Conservation (phyloP, 2,888 invertebrate genomes). For the Laspeyria flexula region DNA sequence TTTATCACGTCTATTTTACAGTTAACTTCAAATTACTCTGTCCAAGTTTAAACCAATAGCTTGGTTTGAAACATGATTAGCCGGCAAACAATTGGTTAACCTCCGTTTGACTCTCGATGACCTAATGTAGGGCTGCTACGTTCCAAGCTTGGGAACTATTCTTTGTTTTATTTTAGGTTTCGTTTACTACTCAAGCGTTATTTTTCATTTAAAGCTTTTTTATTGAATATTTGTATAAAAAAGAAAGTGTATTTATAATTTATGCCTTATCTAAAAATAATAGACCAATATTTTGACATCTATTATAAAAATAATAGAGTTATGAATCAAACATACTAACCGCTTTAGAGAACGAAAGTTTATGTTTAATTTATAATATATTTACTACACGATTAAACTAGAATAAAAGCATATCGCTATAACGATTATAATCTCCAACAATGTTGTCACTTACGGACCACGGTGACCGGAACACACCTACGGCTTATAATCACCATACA, state of each 20-base stretch:
- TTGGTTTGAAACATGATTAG: slow-evolving; percentile 65
- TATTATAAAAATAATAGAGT: too few species aligned
- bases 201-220: too few species aligned
- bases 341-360: too few species aligned
- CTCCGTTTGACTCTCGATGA: slow-evolving; percentile 59
- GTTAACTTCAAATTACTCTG: slow-evolving; percentile 59
- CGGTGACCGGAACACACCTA: slow-evolving; percentile 14
- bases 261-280: too few species aligned
- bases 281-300: too few species aligned
- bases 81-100: slow-evolving; percentile 66
- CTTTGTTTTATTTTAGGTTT: background rate
- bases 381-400: background rate
- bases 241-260: too few species aligned
- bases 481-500: slow-evolving; percentile 11
- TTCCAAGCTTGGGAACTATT: background rate
- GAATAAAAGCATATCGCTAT: background rate
- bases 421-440: slow-evolving; percentile 1
- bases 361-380: background rate
- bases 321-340: too few species aligned
- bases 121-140: slow-evolving; percentile 51
- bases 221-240: too few species aligned
- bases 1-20: slow-evolving; percentile 50
- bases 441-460: slow-evolving; percentile 1
- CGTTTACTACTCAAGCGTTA: too few species aligned
- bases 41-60: slow-evolving; percentile 61